These are phyloP conservation scores for Bathybates hornii DNA, from an alignment of 2,113 vertebrate species.

Conservation along the genomic window DNA sequence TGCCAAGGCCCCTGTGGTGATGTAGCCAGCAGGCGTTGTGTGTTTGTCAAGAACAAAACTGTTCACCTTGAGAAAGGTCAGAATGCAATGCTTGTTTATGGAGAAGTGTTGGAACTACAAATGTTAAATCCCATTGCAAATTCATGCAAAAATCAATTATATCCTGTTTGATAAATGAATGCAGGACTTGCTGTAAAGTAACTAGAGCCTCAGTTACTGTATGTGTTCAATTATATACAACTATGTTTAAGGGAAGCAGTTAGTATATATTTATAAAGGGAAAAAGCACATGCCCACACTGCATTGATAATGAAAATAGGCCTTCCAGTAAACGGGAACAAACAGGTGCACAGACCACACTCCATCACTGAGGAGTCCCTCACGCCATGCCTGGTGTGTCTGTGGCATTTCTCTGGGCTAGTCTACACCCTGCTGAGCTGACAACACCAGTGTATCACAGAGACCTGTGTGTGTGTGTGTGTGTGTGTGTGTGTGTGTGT, in stretches of 20 bases:
- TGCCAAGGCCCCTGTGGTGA: neutral
- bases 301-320: neutral
- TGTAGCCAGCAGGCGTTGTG: neutral
- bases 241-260: neutral
- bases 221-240: neutral
- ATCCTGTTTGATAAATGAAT: neutral
- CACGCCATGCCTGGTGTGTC: neutral
- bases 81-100: neutral
- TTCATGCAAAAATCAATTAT: neutral
- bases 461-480: neutral
- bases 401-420: conserved; percentile 1
- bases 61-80: conserved; percentile 3
- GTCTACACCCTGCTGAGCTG: conserved; percentile 29
- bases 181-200: neutral
- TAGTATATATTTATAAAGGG: neutral
- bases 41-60: neutral
- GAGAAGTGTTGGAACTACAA: neutral
- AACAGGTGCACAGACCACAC: neutral
- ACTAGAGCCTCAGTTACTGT: neutral
- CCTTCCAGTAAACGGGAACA: neutral
- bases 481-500: neutral
- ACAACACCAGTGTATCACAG: conserved; percentile 22
- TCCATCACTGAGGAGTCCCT: neutral
- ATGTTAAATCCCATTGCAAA: neutral
- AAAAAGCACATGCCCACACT: neutral